phyloP scores from a whole-genome alignment of 2,797 vertebrate species.

The Pelobates cultripes region DNA sequence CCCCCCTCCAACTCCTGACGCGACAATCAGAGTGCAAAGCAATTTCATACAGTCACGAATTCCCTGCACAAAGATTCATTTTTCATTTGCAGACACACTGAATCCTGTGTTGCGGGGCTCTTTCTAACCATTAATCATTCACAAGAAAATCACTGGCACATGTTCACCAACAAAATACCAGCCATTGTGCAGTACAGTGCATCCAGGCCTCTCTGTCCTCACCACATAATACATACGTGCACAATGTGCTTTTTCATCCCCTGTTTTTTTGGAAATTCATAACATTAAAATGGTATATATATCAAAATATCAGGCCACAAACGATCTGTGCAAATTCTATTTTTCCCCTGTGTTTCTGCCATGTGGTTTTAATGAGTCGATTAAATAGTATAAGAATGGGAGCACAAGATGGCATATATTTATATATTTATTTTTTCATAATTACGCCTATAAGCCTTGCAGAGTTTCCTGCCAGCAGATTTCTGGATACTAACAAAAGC shows the following conservation, averaged over 20 bases:
- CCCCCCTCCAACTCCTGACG: not conserved
- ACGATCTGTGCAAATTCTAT: not conserved
- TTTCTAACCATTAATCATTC: too few relatives aligned
- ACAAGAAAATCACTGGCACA: not conserved
- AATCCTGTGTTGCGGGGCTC: not conserved
- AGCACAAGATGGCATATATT: not conserved
- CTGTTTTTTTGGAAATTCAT: not conserved
- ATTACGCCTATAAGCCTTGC: too few relatives aligned
- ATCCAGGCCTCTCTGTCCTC: not conserved
- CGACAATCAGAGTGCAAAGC: not conserved
- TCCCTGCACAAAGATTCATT: not conserved
- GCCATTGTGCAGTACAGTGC: not conserved
- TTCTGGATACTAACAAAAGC: too few relatives aligned
- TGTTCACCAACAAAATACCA: not conserved
- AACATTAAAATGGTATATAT: not conserved
- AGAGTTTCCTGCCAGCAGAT: too few relatives aligned
- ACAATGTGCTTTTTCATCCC: not conserved
- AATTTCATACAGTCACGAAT: not conserved
- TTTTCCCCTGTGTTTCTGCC: not conserved
- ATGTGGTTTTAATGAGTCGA: conserved; percentile 12
- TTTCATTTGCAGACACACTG: not conserved
- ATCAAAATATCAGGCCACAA: not conserved
- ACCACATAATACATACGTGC: not conserved
- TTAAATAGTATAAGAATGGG: not conserved
- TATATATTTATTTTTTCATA: too few relatives aligned